A percentile compares a stretch with the other conserved stretches of the same genome.
Evolutionary conservation across 2,113 vertebrate species (phyloP).

Genomic region (Clarias gariepinus): DNA sequence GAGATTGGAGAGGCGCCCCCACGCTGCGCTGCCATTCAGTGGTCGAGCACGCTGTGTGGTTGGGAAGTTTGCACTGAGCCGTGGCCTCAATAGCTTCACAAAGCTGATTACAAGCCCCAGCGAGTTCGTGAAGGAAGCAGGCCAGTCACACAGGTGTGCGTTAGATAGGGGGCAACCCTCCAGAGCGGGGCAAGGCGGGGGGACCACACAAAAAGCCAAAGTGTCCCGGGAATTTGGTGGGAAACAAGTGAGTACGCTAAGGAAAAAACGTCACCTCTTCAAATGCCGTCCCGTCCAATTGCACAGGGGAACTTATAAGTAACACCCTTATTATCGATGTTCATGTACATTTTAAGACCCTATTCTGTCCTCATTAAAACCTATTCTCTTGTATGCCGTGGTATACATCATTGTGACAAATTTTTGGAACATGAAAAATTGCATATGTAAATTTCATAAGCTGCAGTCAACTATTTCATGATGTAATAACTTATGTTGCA

Average conservation of each 20-base stretch:
- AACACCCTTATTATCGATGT: not conserved
- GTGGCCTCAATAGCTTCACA: slow-evolving; percentile 97
- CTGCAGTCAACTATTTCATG: not conserved
- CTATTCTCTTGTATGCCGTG: not conserved
- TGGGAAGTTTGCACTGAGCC: slow-evolving; percentile 96
- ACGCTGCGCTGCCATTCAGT: slow-evolving; percentile 95
- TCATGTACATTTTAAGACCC: not conserved
- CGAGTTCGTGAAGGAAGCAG: slow-evolving; percentile 98
- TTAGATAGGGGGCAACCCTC: slow-evolving; percentile 84
- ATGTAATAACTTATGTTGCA: not conserved
- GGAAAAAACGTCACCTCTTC: slow-evolving; percentile 60
- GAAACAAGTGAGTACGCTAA: slow-evolving; percentile 68
- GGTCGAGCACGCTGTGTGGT: slow-evolving; percentile 88
- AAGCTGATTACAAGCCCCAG: slow-evolving; percentile 99
- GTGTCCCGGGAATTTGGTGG: slow-evolving; percentile 81
- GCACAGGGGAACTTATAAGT: slow-evolving; percentile 46
- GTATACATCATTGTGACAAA: not conserved
- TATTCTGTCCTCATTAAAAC: not conserved
- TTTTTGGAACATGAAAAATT: not conserved
- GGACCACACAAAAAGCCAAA: slow-evolving; percentile 92
- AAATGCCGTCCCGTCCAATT: slow-evolving; percentile 57
- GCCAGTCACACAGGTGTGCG: slow-evolving; percentile 96
- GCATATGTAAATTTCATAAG: slow-evolving; percentile 5
- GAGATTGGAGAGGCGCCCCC: slow-evolving; percentile 90
- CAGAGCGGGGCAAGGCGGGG: slow-evolving; percentile 82